phyloP scores from a whole-genome alignment of 2,113 vertebrate species.

The Machaerirhynchus nigripectus region DNA sequence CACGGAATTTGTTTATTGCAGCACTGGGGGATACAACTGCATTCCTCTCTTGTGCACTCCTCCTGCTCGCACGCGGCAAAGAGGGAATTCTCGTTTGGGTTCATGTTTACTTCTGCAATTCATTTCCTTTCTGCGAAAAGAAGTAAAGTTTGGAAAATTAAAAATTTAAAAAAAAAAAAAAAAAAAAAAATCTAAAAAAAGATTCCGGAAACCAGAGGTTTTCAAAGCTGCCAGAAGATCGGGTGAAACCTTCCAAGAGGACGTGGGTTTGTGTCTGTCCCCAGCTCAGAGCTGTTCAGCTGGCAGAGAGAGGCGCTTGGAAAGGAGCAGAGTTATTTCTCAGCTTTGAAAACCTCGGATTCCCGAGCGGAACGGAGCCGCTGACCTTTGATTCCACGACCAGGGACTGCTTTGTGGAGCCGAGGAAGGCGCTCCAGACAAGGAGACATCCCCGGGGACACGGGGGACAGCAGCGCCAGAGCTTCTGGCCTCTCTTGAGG shows the following conservation, averaged over 20 bases:
- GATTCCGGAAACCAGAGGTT: background rate
- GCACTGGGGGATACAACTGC: constrained; percentile 7
- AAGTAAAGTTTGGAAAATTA: constrained; percentile 66
- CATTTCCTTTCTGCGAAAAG: constrained; percentile 69
- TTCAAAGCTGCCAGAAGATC: constrained; percentile 20
- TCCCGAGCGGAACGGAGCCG: background rate
- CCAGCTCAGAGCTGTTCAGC: background rate
- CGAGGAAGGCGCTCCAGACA: background rate
- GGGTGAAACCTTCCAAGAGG: background rate
- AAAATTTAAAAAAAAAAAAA: background rate
- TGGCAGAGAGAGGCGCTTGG: background rate
- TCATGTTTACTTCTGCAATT: constrained; percentile 52
- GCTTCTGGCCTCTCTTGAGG: background rate
- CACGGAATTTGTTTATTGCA: constrained; percentile 32
- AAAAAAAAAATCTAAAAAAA: background rate
- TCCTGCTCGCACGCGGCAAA: constrained; percentile 18
- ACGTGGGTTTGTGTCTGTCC: background rate
- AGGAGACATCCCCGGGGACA: background rate
- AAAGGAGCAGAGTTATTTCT: background rate
- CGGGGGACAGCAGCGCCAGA: background rate
- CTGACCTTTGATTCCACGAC: background rate
- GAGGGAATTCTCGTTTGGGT: constrained; percentile 32
- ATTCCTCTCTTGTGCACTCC: background rate
- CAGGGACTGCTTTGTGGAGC: accelerated
- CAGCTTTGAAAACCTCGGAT: background rate